These are phyloP conservation scores for Liparis tanakae DNA, from an alignment of 2,797 vertebrate species.

Conservation along the genomic window DNA sequence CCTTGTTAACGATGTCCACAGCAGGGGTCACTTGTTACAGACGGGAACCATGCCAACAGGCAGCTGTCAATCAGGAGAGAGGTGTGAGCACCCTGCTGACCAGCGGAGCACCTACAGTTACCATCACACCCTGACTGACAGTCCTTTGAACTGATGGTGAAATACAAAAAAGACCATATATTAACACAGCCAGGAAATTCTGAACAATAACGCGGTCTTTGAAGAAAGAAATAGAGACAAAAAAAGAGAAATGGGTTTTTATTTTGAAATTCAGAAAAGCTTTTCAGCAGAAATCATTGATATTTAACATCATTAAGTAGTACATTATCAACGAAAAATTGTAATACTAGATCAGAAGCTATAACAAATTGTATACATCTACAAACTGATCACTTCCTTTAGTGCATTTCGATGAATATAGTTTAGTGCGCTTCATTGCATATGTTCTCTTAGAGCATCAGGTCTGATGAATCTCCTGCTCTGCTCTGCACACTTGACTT, in stretches of 20 bases:
- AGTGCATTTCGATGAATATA: slow-evolving; percentile 20
- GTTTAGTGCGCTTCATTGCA: slow-evolving; percentile 6
- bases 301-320: slow-evolving; percentile 35
- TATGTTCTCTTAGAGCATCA: slow-evolving; percentile 8
- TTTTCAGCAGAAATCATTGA: not conserved
- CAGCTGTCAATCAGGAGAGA: slow-evolving; percentile 75
- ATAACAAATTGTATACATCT: not conserved
- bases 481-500: slow-evolving; percentile 39
- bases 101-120: slow-evolving; percentile 46
- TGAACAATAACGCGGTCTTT: not conserved
- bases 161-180: slow-evolving; percentile 13
- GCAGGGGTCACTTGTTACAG: slow-evolving; percentile 76
- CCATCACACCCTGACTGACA: slow-evolving; percentile 54
- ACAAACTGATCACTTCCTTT: slow-evolving; percentile 11
- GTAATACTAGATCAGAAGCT: not conserved
- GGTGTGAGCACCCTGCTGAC: slow-evolving; percentile 58
- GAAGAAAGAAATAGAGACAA: slow-evolving; percentile 5
- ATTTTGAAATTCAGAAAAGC: slow-evolving; percentile 30
- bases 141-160: slow-evolving; percentile 51
- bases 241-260: slow-evolving; percentile 15
- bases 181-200: not conserved
- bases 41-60: slow-evolving; percentile 68
- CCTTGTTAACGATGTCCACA: slow-evolving; percentile 77
- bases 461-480: slow-evolving; percentile 39
- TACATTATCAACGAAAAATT: not conserved